Evolutionary conservation across 1,140 invertebrate genomes (phyloP).

Genomic region (Eciton burchellii): DNA sequence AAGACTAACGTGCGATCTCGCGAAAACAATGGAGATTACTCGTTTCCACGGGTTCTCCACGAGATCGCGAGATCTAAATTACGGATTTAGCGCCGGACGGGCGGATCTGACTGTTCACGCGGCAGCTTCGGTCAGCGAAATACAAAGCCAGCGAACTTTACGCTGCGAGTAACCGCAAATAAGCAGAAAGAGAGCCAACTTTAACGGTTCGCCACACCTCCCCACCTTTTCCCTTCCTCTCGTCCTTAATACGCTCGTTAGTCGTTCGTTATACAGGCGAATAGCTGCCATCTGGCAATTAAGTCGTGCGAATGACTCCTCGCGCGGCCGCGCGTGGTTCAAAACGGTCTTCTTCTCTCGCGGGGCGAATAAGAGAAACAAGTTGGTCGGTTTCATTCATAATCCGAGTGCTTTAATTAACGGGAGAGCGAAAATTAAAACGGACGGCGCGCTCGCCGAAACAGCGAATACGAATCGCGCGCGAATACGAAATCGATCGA

Average conservation of each 20-base stretch:
- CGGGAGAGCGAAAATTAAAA: not conserved
- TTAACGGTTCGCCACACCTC: constrained; percentile 55
- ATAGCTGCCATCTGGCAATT: constrained; percentile 65
- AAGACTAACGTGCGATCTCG: not conserved
- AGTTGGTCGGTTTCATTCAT: too few relatives aligned
- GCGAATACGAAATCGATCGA: too few relatives aligned
- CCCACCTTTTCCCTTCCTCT: constrained; percentile 5
- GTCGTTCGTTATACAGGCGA: constrained; percentile 58
- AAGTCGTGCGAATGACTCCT: constrained; percentile 48
- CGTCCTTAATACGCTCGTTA: constrained; percentile 41
- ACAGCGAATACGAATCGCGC: too few relatives aligned
- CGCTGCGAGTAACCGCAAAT: constrained; percentile 54
- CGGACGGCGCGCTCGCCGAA: not conserved
- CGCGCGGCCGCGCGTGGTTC: not conserved
- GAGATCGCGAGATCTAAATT: not conserved
- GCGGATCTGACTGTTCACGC: not conserved
- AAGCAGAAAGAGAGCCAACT: constrained; percentile 55
- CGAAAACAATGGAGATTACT: not conserved
- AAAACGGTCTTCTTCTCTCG: not conserved
- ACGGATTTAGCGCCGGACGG: not conserved
- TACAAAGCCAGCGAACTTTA: constrained; percentile 43
- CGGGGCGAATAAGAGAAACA: not conserved
- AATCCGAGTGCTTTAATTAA: too few relatives aligned
- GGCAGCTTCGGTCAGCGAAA: not conserved
- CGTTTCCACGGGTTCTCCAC: too few relatives aligned